Conservation (phyloP, 2,888 invertebrate genomes). For the Carabus problematicus region DNA sequence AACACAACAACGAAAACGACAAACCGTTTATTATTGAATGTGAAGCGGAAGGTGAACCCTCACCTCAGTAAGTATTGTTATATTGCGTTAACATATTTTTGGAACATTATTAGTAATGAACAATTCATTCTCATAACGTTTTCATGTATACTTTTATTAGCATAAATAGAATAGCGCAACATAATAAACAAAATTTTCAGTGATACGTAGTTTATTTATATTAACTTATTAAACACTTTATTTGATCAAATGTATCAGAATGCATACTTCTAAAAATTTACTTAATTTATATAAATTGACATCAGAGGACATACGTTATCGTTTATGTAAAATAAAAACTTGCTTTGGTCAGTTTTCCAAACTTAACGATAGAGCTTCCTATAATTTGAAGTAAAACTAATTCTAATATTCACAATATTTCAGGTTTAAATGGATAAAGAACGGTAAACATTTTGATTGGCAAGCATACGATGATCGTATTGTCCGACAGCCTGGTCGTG, state of each 20-base stretch:
- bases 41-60: slow-evolving; percentile 94
- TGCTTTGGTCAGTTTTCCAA: no score
- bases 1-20: slow-evolving; percentile 82
- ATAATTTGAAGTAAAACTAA: slow-evolving; percentile 1
- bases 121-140: background rate
- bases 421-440: slow-evolving; percentile 93
- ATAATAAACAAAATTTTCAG: no score
- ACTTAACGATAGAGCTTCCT: background rate
- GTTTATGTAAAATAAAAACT: no score
- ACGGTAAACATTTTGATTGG: slow-evolving; percentile 94
- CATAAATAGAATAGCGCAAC: background rate
- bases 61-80: slow-evolving; percentile 76
- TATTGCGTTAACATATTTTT: background rate
- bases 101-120: slow-evolving; percentile 17
- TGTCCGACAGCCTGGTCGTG: slow-evolving; percentile 91
- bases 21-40: slow-evolving; percentile 96
- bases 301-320: no score
- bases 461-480: slow-evolving; percentile 94
- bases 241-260: no score
- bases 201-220: no score
- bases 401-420: slow-evolving; percentile 41
- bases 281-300: no score
- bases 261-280: no score
- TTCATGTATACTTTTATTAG: background rate
- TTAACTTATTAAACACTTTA: no score